Percentiles rank a stretch among this genome's conserved stretches.
Evolutionary conservation across 2,113 vertebrate genomes (phyloP).

Genomic region (Alethe castanea): DNA sequence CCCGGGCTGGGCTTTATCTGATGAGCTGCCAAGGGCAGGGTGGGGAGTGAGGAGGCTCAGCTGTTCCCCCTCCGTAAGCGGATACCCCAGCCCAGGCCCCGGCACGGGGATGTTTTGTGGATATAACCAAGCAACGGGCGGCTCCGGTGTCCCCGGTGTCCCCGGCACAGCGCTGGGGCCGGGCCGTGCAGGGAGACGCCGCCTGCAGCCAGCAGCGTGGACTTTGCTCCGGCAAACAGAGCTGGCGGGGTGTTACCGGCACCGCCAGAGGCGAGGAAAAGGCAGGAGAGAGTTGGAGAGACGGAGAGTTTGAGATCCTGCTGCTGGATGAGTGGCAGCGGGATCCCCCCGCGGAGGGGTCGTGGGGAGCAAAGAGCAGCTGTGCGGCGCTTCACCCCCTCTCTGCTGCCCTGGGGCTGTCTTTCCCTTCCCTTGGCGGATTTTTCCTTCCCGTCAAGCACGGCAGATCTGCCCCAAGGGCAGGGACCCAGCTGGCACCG

Average conservation of each 20-base stretch:
- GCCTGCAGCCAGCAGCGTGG: fast-evolving
- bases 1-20: neutral
- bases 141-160: neutral
- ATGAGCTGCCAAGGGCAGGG: slow-evolving; percentile 61
- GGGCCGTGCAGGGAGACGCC: fast-evolving
- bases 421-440: neutral
- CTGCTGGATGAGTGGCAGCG: fast-evolving
- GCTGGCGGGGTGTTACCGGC: neutral
- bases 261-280: neutral
- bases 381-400: neutral
- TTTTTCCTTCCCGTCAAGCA: neutral
- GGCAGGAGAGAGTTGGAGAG: neutral
- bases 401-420: neutral
- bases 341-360: neutral
- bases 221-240: slow-evolving; percentile 51
- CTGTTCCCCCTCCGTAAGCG: slow-evolving; percentile 33
- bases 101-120: slow-evolving; percentile 51
- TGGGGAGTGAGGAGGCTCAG: slow-evolving; percentile 45
- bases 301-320: neutral
- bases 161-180: neutral
- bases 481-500: neutral
- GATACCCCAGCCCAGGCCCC: neutral
- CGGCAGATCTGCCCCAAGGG: neutral
- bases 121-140: slow-evolving; percentile 55
- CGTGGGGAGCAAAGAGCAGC: neutral